These are phyloP conservation scores for Macropus fuliginosus DNA, from an alignment of 2,797 vertebrate genomes.

Conservation along the genomic window DNA sequence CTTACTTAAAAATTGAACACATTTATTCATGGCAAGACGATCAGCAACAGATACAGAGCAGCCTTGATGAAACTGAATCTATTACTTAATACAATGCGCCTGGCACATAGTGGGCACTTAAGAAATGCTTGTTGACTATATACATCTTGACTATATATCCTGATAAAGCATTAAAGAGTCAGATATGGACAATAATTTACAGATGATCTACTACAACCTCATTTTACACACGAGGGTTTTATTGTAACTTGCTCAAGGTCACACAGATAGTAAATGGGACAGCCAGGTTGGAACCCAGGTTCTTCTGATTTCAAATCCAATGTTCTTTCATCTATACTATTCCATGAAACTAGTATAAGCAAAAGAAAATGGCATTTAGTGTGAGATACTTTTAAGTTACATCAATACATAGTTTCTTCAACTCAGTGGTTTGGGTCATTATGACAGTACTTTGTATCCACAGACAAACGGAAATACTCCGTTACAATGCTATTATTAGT, in stretches of 20 bases:
- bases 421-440: slow-evolving; percentile 23
- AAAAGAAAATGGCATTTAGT: background rate
- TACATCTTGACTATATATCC: background rate
- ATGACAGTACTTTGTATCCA: slow-evolving; percentile 61
- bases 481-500: slow-evolving; percentile 90
- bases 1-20: slow-evolving; percentile 27
- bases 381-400: slow-evolving; percentile 56
- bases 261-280: background rate
- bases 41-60: background rate
- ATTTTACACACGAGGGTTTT: background rate
- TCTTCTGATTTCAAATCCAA: background rate
- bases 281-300: background rate
- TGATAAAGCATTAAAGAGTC: background rate
- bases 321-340: background rate
- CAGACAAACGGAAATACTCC: slow-evolving; percentile 80
- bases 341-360: background rate
- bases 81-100: background rate
- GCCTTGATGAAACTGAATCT: background rate
- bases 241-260: too few relatives aligned
- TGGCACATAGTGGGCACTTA: background rate
- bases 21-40: background rate
- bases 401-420: slow-evolving; percentile 54
- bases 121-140: background rate
- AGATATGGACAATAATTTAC: background rate
- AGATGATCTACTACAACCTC: background rate